Conservation (phyloP, 2,888 invertebrate genomes). For the Eutolmus rufibarbis region DNA sequence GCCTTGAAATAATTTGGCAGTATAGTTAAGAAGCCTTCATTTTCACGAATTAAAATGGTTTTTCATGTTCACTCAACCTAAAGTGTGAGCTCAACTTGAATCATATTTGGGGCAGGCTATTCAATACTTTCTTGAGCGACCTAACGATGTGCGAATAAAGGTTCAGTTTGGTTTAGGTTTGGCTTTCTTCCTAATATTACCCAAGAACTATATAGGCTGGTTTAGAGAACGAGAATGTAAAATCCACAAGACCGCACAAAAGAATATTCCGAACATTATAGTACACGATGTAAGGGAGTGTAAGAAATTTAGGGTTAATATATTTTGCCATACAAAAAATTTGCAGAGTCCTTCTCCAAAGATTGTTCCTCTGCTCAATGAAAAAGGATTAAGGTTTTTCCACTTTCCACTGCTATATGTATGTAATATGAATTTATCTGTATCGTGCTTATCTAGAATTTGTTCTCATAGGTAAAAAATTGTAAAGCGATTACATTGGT, state of each 20-base stretch:
- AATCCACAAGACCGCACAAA: neutral
- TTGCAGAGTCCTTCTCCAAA: neutral
- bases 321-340: neutral
- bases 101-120: neutral
- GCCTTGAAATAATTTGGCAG: neutral
- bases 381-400: conserved; percentile 6
- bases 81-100: neutral
- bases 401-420: neutral
- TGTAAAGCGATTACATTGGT: neutral
- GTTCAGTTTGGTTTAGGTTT: neutral
- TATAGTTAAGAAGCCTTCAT: neutral
- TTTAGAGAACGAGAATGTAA: neutral
- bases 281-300: neutral
- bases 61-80: neutral
- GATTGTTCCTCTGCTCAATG: neutral
- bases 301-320: conserved; percentile 1
- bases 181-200: neutral
- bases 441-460: neutral
- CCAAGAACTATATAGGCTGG: neutral
- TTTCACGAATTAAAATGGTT: neutral
- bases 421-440: neutral
- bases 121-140: neutral
- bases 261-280: neutral
- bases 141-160: neutral
- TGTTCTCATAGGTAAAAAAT: neutral